These are phyloP conservation scores for Mallotus villosus DNA, from an alignment of 2,797 vertebrate genomes.

Conservation along the genomic window DNA sequence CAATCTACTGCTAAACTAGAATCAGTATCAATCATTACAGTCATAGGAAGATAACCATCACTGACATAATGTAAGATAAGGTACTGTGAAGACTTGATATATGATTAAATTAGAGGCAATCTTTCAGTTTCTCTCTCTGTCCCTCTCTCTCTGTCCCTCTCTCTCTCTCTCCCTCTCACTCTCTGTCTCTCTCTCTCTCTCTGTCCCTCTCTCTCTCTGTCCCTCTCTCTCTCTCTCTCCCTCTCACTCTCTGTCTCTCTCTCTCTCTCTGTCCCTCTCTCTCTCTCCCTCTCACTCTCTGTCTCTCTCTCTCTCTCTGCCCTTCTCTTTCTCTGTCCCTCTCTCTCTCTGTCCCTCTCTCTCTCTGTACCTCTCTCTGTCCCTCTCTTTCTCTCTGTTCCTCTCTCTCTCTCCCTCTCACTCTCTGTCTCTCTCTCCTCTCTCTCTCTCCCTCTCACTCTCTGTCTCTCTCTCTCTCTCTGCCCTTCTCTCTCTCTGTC, in stretches of 20 bases:
- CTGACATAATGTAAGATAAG: too few species aligned
- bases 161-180: background rate
- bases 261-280: background rate
- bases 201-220: background rate
- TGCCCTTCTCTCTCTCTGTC: background rate
- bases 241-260: too few species aligned
- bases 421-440: background rate
- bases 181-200: background rate
- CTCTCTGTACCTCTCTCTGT: too few species aligned
- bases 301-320: too few species aligned
- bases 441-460: background rate
- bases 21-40: too few species aligned
- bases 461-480: background rate
- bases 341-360: background rate
- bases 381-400: background rate
- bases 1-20: too few species aligned
- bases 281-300: background rate
- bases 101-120: too few species aligned
- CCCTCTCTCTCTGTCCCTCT: background rate
- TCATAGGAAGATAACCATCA: too few species aligned
- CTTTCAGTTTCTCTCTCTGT: background rate
- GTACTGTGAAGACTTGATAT: too few species aligned
- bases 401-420: background rate
- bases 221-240: background rate
- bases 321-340: background rate